Evolutionary conservation across 2,113 vertebrate genomes (phyloP).

Genomic region (Dermatemys mawii): DNA sequence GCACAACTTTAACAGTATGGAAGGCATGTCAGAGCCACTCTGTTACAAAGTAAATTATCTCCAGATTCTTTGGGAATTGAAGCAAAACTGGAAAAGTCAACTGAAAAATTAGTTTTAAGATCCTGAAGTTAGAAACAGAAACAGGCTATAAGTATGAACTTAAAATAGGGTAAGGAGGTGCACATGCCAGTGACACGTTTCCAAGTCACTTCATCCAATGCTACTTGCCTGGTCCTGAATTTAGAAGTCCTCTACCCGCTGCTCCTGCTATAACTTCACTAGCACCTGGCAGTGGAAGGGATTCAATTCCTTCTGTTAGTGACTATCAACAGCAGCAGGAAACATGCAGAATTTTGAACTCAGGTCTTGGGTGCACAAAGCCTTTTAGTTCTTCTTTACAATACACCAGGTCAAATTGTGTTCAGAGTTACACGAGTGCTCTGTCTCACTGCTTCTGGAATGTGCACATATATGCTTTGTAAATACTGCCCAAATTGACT

Average conservation of each 20-base stretch:
- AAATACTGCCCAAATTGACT: neutral
- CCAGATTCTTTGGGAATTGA: slow-evolving; percentile 7
- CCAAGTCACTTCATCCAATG: neutral
- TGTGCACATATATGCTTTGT: neutral
- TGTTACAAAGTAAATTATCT: neutral
- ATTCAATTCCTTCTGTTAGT: neutral
- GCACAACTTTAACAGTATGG: neutral
- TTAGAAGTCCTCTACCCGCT: rapidly evolving
- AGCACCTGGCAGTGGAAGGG: rapidly evolving
- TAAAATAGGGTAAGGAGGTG: neutral
- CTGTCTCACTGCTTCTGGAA: neutral
- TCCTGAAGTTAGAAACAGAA: slow-evolving; percentile 7
- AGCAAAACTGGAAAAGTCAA: neutral
- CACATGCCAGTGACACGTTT: neutral
- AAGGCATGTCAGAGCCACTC: neutral
- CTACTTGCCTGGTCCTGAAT: neutral
- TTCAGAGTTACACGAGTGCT: rapidly evolving
- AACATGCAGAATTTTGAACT: neutral
- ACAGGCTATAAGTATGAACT: neutral
- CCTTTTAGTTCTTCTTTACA: neutral
- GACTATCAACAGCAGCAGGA: neutral
- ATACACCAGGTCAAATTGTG: neutral
- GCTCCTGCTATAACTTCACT: neutral
- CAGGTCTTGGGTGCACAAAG: neutral
- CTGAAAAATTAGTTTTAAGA: neutral